phyloP scores from a whole-genome alignment of 2,888 invertebrate genomes.

The Aspidapion aeneum region DNA sequence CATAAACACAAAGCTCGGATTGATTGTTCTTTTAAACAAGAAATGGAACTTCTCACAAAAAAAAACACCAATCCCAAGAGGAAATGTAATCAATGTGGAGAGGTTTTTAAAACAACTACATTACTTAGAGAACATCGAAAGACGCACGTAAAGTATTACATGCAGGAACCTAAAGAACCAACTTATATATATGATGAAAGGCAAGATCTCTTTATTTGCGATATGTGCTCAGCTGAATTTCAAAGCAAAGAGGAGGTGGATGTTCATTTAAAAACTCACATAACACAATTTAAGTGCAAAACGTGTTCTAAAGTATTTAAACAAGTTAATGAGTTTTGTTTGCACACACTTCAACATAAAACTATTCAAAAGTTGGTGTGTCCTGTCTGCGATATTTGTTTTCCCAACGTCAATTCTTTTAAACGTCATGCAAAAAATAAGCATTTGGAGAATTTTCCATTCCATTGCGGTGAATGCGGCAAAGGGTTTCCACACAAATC shows the following conservation, averaged over 20 bases:
- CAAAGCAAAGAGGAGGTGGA: constrained; percentile 32
- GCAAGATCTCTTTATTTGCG: constrained; percentile 36
- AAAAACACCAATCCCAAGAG: too few species aligned
- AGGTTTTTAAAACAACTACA: too few species aligned
- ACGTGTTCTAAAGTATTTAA: constrained; percentile 39
- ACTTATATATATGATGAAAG: too few species aligned
- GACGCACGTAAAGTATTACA: too few species aligned
- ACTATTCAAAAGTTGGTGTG: constrained; percentile 37
- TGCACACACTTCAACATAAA: constrained; percentile 39
- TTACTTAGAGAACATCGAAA: too few species aligned
- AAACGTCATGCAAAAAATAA: constrained; percentile 55
- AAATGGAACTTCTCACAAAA: too few species aligned
- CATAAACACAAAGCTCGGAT: too few species aligned
- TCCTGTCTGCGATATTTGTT: constrained; percentile 37
- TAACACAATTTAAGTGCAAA: constrained; percentile 47
- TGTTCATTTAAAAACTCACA: constrained; percentile 33
- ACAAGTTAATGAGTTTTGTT: constrained; percentile 37
- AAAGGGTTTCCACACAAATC: too few species aligned
- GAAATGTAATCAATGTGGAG: too few species aligned
- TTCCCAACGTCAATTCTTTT: constrained; percentile 33
- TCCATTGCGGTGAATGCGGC: too few species aligned
- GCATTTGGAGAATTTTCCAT: constrained; percentile 51
- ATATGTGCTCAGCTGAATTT: constrained; percentile 36
- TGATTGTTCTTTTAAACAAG: too few species aligned
- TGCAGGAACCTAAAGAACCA: too few species aligned